Conservation (phyloP, 2,888 invertebrate species). For the Salticus scenicus region DNA sequence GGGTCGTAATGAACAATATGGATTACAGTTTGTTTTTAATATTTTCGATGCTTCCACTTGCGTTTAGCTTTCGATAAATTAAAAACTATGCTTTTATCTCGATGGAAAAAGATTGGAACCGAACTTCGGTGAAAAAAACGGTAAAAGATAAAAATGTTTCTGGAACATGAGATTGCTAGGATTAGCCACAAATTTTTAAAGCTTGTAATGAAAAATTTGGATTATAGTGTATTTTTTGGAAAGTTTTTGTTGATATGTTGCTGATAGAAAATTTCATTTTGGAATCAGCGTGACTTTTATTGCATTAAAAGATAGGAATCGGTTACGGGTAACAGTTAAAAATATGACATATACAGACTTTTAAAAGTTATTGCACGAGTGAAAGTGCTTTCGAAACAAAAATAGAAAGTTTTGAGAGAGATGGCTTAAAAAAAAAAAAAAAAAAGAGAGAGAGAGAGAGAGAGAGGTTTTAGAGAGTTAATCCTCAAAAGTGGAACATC, state of each 20-base stretch:
- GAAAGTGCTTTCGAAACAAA: too few relatives aligned
- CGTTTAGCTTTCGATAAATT: neutral
- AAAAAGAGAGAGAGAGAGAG: neutral
- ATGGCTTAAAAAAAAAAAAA: neutral
- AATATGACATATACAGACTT: too few relatives aligned
- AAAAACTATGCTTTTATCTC: neutral
- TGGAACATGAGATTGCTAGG: neutral
- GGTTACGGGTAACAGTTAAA: neutral
- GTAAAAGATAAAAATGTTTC: neutral
- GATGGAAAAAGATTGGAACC: neutral
- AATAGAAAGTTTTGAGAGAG: too few relatives aligned
- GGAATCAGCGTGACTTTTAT: neutral
- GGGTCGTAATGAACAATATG: constrained; percentile 36
- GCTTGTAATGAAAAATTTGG: neutral
- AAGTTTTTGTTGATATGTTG: neutral
- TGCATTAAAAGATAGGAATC: neutral
- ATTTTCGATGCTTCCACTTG: neutral
- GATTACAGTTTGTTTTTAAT: neutral
- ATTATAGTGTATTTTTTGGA: neutral
- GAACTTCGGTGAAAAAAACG: neutral
- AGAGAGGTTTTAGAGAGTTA: neutral
- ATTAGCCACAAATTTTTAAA: neutral
- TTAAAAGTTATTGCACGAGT: too few relatives aligned
- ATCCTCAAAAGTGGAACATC: neutral
- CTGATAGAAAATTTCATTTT: neutral